Conservation (phyloP, 2,797 vertebrate genomes). For the Melanogrammus aeglefinus region DNA sequence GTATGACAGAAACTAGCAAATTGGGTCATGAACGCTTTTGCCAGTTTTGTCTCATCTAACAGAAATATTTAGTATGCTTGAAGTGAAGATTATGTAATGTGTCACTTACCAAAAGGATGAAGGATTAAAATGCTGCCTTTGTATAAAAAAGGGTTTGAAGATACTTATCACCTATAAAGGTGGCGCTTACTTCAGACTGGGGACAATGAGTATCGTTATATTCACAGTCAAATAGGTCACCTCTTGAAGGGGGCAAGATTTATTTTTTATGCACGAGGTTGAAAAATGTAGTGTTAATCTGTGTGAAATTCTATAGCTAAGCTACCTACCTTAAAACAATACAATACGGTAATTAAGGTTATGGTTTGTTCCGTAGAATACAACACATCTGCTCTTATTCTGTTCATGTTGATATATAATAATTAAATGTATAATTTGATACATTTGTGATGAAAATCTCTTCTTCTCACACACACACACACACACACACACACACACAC, state of each 20-base stretch:
- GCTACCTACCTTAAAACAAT: not conserved
- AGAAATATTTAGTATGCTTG: conserved; percentile 1
- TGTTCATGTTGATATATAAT: not conserved
- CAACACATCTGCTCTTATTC: not conserved
- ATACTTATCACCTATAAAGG: not conserved
- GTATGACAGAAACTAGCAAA: not conserved
- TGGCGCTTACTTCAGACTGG: not conserved
- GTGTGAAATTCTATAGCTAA: not conserved
- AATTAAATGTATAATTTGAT: too few relatives aligned
- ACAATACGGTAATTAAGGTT: not conserved
- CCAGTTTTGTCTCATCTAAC: not conserved
- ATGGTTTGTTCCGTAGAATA: too few relatives aligned
- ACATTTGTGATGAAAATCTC: not conserved
- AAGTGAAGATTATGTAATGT: not conserved
- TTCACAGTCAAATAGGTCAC: not conserved
- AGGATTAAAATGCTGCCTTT: not conserved
- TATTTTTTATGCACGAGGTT: not conserved
- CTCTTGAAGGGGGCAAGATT: not conserved
- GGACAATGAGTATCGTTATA: not conserved
- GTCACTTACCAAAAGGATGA: not conserved
- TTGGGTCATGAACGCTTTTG: not conserved
- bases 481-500: not conserved
- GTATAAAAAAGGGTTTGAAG: too few relatives aligned
- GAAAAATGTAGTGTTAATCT: not conserved
- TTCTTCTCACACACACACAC: not conserved